A percentile compares a stretch with the other conserved stretches of the same genome.
Evolutionary conservation across 2,888 invertebrate species (phyloP).

Genomic region (Diplolepis rosae): DNA sequence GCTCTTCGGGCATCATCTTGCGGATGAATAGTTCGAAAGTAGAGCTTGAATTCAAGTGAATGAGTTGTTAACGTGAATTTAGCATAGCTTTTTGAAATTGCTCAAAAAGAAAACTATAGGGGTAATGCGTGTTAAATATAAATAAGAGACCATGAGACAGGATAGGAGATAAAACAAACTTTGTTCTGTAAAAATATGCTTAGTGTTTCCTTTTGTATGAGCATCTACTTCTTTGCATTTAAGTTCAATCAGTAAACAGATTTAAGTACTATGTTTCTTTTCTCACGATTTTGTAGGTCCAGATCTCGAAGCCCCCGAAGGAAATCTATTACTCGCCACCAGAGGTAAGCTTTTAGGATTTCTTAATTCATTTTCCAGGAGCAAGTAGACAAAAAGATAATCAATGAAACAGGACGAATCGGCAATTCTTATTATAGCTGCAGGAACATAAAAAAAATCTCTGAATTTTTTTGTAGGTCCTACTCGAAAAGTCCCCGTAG

Average conservation of each 20-base stretch:
- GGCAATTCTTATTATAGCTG: conserved; percentile 39
- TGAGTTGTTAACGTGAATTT: neutral
- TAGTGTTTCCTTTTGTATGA: conserved; percentile 32
- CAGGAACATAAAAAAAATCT: conserved; percentile 60
- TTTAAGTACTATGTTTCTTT: conserved; percentile 58
- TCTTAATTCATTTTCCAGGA: conserved; percentile 58
- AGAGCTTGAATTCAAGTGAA: neutral
- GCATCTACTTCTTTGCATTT: conserved; percentile 35
- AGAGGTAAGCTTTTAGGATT: conserved; percentile 59
- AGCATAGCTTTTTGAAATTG: neutral
- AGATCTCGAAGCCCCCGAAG: conserved; percentile 63
- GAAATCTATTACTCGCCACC: conserved; percentile 60
- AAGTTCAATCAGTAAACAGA: conserved; percentile 52
- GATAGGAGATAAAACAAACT: neutral
- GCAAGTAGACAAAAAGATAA: conserved; percentile 52
- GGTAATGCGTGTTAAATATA: neutral
- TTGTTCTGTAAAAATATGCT: neutral
- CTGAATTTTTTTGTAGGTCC: conserved; percentile 67
- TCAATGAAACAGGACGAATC: conserved; percentile 42
- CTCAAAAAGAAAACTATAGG: neutral
- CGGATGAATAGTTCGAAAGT: neutral
- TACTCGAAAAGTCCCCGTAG: conserved; percentile 65
- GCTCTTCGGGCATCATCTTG: neutral
- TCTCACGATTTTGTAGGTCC: conserved; percentile 66
- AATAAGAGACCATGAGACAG: neutral